Base-by-base conservation (phyloP, 2,797 vertebrate species). In the Enoplosus armatus region DNA sequence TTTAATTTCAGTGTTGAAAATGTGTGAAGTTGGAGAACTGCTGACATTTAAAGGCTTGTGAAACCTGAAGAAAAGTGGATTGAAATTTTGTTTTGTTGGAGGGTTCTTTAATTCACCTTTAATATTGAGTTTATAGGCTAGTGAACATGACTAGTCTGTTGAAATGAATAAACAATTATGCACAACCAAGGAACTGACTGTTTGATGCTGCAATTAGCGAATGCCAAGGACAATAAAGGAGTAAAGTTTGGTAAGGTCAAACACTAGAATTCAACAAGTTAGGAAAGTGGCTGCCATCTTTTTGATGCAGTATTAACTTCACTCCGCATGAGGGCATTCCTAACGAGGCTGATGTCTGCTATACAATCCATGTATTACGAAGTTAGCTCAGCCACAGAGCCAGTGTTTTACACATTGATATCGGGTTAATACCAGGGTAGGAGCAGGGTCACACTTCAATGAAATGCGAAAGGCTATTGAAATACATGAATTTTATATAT, bases 161-260 rank as follows among this genome's bases (percentile, higher is more conserved):
- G 66, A 82, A 94, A 88, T 73, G 55, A 95, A 94, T 94, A 95
- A 94, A 94, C 62, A 85, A 85, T 68, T 86, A 91, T 94, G 87
- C 93, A 94, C 90, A 94, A 89, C 86, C 77, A 84, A 80, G 9
- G 4, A 67, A 22, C 35, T 58, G 72, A 26, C 29, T 87, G 50
- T 75, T 64, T 86, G 6, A 58, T 78, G 50, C 11, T 77, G 33
- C 3, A 16, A 3, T 70, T 41, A 10, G 2, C 6, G 45, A 2
- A 51, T 53, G 26, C 4, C 29, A 53, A 39, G 3, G 33, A 29
- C 9, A 37, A 5, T 48, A 58, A 41, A 27, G 16, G 11, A 24
- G n/a, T 69, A 7, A 10, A 27, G 43, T 62, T 51, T 31, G 14
- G 20, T n/a, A 4, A 48, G 12, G 41, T 60, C 18, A 27, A 51